Conservation (phyloP, 2,797 vertebrate genomes). For the Arctocebus calabarensis region DNA sequence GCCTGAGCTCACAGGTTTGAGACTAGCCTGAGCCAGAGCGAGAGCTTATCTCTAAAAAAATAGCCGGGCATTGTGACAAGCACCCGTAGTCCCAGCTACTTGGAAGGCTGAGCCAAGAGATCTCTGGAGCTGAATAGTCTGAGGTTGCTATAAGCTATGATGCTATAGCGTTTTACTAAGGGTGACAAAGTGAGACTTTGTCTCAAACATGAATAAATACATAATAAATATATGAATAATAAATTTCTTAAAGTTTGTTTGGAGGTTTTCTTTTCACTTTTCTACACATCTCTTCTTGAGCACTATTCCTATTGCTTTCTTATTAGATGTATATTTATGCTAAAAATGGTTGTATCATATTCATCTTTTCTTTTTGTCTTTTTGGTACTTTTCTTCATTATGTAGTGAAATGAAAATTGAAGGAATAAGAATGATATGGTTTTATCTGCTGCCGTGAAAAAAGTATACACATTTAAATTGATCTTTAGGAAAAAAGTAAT, state of each 20-base stretch:
- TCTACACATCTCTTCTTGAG: background rate
- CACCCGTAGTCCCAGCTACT: too few relatives aligned
- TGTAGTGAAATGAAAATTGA: background rate
- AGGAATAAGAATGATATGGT: background rate
- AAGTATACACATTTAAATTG: background rate
- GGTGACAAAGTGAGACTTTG: too few relatives aligned
- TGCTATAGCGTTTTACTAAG: too few relatives aligned
- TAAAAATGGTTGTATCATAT: background rate
- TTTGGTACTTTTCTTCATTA: background rate
- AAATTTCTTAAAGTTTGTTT: background rate
- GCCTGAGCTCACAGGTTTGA: too few relatives aligned
- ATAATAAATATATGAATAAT: background rate
- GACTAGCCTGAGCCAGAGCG: too few relatives aligned
- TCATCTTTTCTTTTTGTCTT: background rate
- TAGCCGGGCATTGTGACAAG: too few relatives aligned
- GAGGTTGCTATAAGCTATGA: too few relatives aligned
- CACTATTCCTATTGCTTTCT: background rate
- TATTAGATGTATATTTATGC: background rate
- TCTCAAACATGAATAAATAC: too few relatives aligned
- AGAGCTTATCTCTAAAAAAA: too few relatives aligned
- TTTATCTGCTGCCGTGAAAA: background rate
- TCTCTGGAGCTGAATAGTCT: too few relatives aligned
- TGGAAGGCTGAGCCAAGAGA: too few relatives aligned
- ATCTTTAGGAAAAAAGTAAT: slow-evolving; percentile 43
- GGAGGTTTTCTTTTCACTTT: background rate